A percentile compares a stretch with the other conserved stretches of the same genome.
Conservation (phyloP, 2,113 vertebrate genomes). For the Brienomyrus longianalis region DNA sequence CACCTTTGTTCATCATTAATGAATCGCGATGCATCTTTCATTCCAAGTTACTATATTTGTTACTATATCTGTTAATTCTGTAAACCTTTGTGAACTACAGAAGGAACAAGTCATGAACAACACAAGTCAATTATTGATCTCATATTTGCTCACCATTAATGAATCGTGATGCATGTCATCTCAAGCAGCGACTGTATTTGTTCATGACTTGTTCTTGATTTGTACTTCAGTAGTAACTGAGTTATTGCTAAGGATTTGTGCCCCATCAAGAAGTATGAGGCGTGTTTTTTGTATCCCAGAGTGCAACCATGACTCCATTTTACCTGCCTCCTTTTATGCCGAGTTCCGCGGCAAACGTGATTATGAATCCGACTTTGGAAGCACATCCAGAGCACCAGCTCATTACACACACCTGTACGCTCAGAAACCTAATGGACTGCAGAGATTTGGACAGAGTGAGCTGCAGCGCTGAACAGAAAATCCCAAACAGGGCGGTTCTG, state of each 20-base stretch:
- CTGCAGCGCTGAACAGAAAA: neutral
- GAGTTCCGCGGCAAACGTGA: neutral
- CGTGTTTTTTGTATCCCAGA: neutral
- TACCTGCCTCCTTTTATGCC: neutral
- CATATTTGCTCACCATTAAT: neutral
- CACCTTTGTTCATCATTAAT: no score
- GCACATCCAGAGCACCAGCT: neutral
- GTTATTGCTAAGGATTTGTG: neutral
- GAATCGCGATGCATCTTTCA: no score
- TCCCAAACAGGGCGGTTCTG: neutral
- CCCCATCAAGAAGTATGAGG: neutral
- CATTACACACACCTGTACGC: neutral
- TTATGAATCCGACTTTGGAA: neutral
- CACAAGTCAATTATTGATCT: no score
- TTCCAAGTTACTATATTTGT: no score
- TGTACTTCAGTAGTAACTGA: neutral
- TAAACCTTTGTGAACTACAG: neutral
- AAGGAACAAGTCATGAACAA: neutral
- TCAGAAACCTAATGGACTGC: neutral
- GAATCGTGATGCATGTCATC: neutral
- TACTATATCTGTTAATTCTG: no score
- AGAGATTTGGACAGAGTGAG: neutral
- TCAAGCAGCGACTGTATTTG: neutral
- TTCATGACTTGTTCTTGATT: neutral
- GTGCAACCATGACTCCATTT: neutral